A percentile compares a stretch with the other conserved stretches of the same genome.
Conservation (phyloP, 2,113 vertebrate species). For the Scophthalmus maximus region DNA sequence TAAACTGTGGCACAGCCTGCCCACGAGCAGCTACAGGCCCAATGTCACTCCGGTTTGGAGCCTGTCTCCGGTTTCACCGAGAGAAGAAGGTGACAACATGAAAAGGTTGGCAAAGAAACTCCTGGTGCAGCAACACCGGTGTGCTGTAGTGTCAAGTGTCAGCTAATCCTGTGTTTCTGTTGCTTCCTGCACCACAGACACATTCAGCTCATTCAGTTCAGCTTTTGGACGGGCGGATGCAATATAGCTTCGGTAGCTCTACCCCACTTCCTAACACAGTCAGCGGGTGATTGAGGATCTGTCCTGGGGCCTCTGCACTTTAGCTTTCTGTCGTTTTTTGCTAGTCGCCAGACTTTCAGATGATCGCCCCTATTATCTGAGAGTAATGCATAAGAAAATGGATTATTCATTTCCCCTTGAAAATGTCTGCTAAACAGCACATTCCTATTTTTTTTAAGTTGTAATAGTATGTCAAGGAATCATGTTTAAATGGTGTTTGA, state of each 20-base stretch:
- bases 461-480: constrained; percentile 22
- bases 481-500: constrained; percentile 39
- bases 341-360: constrained; percentile 1
- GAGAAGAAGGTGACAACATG: background rate
- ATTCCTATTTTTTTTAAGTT: background rate
- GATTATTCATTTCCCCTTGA: constrained; percentile 14
- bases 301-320: background rate
- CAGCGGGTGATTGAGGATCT: constrained; percentile 23
- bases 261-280: constrained; percentile 28
- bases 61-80: background rate
- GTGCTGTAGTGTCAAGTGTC: background rate
- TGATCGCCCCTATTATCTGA: constrained; percentile 21
- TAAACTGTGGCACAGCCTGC: constrained; percentile 10
- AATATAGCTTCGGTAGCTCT: constrained; percentile 19
- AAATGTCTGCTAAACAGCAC: constrained; percentile 24
- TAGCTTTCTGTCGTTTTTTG: constrained; percentile 3
- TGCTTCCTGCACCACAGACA: constrained; percentile 18
- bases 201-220: constrained; percentile 44
- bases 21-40: background rate
- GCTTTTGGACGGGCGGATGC: constrained; percentile 25
- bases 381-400: constrained; percentile 10
- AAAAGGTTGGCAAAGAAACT: constrained; percentile 15
- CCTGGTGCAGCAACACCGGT: constrained; percentile 9
- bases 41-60: constrained; percentile 7
- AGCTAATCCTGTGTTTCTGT: constrained; percentile 21